Evolutionary conservation across 2,888 invertebrate genomes (phyloP), one percentile per base, ranked within the genome.

Genomic region (Panorpa germanica): DNA sequence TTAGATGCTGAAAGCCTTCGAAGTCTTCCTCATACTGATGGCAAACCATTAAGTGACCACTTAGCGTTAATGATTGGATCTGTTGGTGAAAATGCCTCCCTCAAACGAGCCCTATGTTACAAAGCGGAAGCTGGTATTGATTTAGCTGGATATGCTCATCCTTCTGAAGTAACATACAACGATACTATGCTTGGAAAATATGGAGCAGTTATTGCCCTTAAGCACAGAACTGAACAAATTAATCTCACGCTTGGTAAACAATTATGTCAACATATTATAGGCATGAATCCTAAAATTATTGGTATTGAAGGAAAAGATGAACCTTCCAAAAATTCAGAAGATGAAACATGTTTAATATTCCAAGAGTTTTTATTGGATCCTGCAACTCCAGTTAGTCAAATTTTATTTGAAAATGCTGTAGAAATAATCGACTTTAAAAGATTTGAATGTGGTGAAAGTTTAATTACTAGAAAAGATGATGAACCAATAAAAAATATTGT

Each of bases 231-330:
- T 2, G 53, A 60, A 25, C 55, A 59, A 32, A 35, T 46, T 11
- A 48, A 52, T 10, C 37, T 57, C 5, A 38, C 41, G 10, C 45
- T 80, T 7, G 77, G 77, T 11, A 66, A 68, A 40, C 73, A 82
- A 44, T 50, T 95, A 5, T 88, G 90, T 47, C 91, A 93, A 49
- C 95, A 95, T 46, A 71, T 95, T 42, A 83, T 95, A 13, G 90
- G 86, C 17, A 73, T 85, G 67, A 76, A 77, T 42, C 88, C 88
- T 1, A 50, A 45, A 20, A 77, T 71, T 55, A 65, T 86, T 35
- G 86, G 85, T 1, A 52, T 65, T 38, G 59, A 62, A 37, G 57
- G 57, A 10, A 53, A 50, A 28, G 78, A 81, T 45, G 52, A 66
- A 39, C 73, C 74, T 5, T 50, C 58, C 1, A 55, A 61, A 37